A percentile compares a stretch with the other conserved stretches of the same genome.
Conservation (phyloP, 2,113 vertebrate species). For the Oryzias woworae region DNA sequence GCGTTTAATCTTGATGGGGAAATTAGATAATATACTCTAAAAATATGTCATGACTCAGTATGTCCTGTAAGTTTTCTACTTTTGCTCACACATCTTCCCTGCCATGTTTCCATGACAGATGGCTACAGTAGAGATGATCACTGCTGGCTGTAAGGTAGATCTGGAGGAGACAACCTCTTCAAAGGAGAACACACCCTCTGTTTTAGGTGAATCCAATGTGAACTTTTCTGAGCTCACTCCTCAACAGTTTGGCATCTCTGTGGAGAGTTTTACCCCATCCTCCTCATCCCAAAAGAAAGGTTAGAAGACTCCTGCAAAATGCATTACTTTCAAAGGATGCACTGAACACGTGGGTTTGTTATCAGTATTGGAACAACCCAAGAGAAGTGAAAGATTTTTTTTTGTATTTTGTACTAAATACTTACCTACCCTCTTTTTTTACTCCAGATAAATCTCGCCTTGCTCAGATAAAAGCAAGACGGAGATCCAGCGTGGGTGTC, state of each 20-base stretch:
- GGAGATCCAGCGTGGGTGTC: slow-evolving; percentile 72
- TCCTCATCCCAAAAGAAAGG: slow-evolving; percentile 56
- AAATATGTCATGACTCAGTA: no score
- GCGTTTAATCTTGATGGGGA: no score
- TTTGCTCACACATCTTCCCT: not conserved
- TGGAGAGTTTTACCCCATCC: slow-evolving; percentile 65
- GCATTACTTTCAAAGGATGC: no score
- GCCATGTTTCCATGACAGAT: slow-evolving; percentile 26
- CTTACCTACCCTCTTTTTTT: slow-evolving; percentile 1
- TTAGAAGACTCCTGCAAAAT: slow-evolving; percentile 27
- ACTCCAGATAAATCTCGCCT: slow-evolving; percentile 71
- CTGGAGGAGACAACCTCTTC: slow-evolving; percentile 7
- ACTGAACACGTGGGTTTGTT: no score
- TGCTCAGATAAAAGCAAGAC: slow-evolving; percentile 71
- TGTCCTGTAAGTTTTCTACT: no score
- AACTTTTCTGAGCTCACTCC: slow-evolving; percentile 68
- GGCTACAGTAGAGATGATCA: slow-evolving; percentile 15
- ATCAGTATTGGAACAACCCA: not conserved
- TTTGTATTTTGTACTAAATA: not conserved
- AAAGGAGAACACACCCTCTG: not conserved
- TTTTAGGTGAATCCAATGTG: slow-evolving; percentile 15
- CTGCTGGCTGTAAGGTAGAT: slow-evolving; percentile 5
- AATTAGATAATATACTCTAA: no score
- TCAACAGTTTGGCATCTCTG: slow-evolving; percentile 71
- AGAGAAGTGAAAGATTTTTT: not conserved